A percentile compares a stretch with the other conserved stretches of the same genome.
Evolutionary conservation across 37 sponge, comb jelly and placozoan species (phyloP).

Genomic region (Lycopodina hypogea): DNA sequence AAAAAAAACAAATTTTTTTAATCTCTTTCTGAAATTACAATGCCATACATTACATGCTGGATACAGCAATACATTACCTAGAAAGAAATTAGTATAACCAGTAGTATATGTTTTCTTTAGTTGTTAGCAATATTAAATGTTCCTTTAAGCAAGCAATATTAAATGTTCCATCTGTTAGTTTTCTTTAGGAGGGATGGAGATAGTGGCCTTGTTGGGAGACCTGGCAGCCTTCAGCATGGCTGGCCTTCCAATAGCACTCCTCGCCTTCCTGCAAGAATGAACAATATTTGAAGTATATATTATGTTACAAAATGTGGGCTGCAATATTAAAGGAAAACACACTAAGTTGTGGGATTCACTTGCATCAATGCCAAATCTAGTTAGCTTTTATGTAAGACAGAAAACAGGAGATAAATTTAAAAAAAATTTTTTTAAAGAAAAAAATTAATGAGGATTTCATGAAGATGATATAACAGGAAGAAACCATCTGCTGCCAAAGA

Average conservation of each 20-base stretch:
- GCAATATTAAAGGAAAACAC: background rate
- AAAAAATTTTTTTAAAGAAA: background rate
- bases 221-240: constrained; percentile 57
- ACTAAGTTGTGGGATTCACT: background rate
- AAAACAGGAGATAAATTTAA: background rate
- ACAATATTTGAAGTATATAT: background rate
- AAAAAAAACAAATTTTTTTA: no score
- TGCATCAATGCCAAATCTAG: background rate
- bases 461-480: no score
- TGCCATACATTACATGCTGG: no score
- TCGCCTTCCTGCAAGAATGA: constrained; percentile 26
- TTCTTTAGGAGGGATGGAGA: no score
- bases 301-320: background rate
- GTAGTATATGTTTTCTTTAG: no score
- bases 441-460: background rate
- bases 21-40: no score
- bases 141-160: no score
- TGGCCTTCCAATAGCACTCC: constrained; percentile 33
- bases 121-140: no score
- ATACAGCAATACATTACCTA: no score
- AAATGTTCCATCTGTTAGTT: no score
- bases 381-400: background rate
- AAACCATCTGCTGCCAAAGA: no score
- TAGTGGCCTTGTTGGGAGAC: constrained; percentile 24
- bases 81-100: no score